phyloP scores from a whole-genome alignment of 2,888 invertebrate genomes.

The Ommatoiulus sabulosus region DNA sequence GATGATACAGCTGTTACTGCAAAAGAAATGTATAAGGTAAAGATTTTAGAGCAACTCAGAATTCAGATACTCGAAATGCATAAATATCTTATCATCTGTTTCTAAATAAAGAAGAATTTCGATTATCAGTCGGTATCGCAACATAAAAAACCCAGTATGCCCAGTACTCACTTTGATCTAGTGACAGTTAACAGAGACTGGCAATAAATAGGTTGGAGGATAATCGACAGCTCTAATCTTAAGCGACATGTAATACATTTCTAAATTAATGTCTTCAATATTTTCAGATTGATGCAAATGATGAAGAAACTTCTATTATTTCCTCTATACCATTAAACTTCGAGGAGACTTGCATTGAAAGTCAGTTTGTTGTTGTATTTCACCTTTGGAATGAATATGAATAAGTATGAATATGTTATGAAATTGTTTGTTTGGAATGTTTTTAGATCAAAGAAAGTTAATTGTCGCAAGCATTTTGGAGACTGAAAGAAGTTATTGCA shows the following conservation, averaged over 20 bases:
- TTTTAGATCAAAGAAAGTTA: neutral
- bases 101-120: no score
- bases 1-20: constrained; percentile 14
- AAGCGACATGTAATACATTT: no score
- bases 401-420: neutral
- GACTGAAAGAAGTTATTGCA: neutral
- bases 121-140: no score
- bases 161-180: no score
- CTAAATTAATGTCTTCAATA: neutral
- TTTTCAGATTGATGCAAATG: neutral
- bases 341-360: neutral
- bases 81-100: no score
- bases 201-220: no score
- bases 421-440: neutral
- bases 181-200: no score
- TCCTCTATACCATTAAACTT: neutral
- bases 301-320: neutral
- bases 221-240: no score
- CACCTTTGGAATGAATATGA: no score
- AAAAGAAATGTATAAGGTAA: neutral
- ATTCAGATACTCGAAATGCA: no score
- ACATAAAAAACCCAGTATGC: no score
- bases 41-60: neutral
- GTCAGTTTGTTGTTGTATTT: neutral
- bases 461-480: neutral